Evolutionary conservation across 2,797 vertebrate genomes (phyloP).

Genomic region (Microctenopoma steveboyesi): DNA sequence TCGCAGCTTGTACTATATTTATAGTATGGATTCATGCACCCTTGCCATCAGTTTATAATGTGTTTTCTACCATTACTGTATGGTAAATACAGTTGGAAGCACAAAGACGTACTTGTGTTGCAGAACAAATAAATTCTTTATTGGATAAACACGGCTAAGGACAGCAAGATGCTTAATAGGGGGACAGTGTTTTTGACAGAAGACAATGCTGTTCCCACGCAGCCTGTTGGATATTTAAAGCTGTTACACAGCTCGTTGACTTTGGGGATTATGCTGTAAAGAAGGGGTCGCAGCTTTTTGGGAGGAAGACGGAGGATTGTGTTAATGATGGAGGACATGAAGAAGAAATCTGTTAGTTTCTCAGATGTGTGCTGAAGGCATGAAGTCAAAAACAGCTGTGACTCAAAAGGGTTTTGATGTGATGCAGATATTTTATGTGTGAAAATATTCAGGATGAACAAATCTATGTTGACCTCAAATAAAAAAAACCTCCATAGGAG

Average conservation of each 20-base stretch:
- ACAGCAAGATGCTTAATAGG: conserved; percentile 23
- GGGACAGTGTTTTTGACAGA: conserved; percentile 10
- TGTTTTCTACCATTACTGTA: conserved; percentile 20
- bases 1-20: not conserved
- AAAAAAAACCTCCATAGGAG: conserved; percentile 19
- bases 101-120: conserved; percentile 37
- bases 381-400: conserved; percentile 29
- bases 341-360: conserved; percentile 33
- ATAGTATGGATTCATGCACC: not conserved
- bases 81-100: not conserved
- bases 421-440: conserved; percentile 14
- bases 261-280: conserved; percentile 39
- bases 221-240: conserved; percentile 45
- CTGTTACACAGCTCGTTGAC: conserved; percentile 31
- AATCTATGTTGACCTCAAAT: conserved; percentile 19
- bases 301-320: conserved; percentile 26
- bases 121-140: conserved; percentile 20
- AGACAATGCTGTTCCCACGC: conserved; percentile 25
- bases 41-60: conserved; percentile 3
- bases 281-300: conserved; percentile 20
- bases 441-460: conserved; percentile 3
- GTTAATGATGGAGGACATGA: conserved; percentile 40
- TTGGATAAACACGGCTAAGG: conserved; percentile 21
- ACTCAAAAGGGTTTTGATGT: conserved; percentile 27
- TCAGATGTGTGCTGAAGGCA: conserved; percentile 28